Evolutionary conservation across 2,797 vertebrate species (phyloP).

Genomic region (Urophycis tenuis): DNA sequence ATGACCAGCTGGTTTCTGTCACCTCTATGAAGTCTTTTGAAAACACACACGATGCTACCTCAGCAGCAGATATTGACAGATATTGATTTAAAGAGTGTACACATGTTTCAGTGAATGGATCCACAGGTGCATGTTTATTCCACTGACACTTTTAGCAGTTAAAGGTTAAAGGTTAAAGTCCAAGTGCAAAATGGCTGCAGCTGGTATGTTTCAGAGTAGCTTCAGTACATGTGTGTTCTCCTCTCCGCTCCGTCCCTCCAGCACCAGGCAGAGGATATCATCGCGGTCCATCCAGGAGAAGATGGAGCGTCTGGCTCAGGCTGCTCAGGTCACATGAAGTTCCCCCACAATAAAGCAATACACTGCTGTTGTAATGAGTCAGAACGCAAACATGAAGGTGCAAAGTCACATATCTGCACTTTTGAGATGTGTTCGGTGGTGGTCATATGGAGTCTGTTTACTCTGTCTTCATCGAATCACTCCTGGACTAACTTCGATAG

Average conservation of each 20-base stretch:
- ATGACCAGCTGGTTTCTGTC: not conserved
- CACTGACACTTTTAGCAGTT: not conserved
- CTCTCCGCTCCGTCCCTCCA: constrained; percentile 44
- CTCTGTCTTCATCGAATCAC: not conserved
- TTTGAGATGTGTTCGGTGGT: not conserved
- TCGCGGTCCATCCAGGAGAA: constrained; percentile 80
- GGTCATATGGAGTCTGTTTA: not conserved
- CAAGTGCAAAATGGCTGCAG: not conserved
- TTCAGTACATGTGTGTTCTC: not conserved
- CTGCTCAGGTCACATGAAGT: constrained; percentile 74
- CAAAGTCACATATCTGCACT: not conserved
- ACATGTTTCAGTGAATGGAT: too few relatives aligned
- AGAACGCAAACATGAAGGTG: not conserved
- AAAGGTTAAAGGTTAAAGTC: not conserved
- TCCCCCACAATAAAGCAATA: not conserved
- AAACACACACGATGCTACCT: too few relatives aligned
- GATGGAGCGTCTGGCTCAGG: constrained; percentile 82
- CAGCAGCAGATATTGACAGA: too few relatives aligned
- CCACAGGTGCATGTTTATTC: too few relatives aligned
- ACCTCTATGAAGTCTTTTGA: not conserved
- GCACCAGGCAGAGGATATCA: constrained; percentile 78
- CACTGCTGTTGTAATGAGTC: not conserved
- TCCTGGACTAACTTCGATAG: not conserved
- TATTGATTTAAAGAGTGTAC: too few relatives aligned
- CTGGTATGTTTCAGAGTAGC: not conserved